Conservation (phyloP, 1,140 invertebrate genomes). For the Parasteatoda tepidariorum region DNA sequence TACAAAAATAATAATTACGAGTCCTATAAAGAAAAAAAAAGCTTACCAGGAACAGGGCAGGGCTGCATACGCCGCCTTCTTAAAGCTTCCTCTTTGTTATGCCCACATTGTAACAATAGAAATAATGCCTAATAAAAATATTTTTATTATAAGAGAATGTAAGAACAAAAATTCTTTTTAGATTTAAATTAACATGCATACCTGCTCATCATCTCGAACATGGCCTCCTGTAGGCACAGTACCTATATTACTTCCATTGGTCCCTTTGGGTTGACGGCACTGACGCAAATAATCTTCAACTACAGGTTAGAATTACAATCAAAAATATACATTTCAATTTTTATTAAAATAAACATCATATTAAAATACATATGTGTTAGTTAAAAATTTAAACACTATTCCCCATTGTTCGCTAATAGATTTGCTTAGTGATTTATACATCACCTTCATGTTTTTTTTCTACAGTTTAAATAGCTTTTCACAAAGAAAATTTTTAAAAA, state of each 20-base stretch:
- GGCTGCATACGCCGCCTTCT: constrained; percentile 82
- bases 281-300: constrained; percentile 83
- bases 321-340: neutral
- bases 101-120: constrained; percentile 91
- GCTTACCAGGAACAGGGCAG: constrained; percentile 73
- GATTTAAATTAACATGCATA: constrained; percentile 54
- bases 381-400: too few species aligned
- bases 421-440: too few species aligned
- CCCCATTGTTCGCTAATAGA: too few species aligned
- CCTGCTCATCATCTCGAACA: constrained; percentile 89
- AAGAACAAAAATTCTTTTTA: constrained; percentile 5
- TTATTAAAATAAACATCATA: constrained; percentile 32
- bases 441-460: too few species aligned
- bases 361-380: neutral
- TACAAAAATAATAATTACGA: too few species aligned
- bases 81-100: constrained; percentile 93
- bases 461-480: too few species aligned
- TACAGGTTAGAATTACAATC: constrained; percentile 65
- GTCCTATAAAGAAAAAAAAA: neutral
- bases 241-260: constrained; percentile 71
- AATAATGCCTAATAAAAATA: constrained; percentile 80
- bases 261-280: constrained; percentile 72
- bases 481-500: too few species aligned
- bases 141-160: constrained; percentile 46
- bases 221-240: constrained; percentile 80